Percentiles rank a stretch among this genome's conserved stretches.
These are phyloP conservation scores for Pipistrellus kuhlii DNA, from an alignment of 2,797 vertebrate species.

Conservation along the genomic window DNA sequence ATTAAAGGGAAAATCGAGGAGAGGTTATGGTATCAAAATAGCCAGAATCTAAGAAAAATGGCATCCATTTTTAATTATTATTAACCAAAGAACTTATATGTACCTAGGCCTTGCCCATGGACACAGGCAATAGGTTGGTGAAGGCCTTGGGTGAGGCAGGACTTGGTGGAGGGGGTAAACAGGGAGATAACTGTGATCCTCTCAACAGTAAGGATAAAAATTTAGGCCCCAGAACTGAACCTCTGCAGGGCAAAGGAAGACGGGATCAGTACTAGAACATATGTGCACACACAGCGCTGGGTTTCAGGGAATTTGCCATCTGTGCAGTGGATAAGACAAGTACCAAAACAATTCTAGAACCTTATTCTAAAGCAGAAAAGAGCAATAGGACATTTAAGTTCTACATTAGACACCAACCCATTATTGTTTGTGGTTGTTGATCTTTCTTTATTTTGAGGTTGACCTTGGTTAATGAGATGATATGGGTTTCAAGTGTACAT, in stretches of 20 bases:
- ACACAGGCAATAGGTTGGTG: too few species aligned
- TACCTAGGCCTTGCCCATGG: too few species aligned
- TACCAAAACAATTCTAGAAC: not conserved
- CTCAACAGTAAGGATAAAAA: too few species aligned
- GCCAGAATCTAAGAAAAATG: not conserved
- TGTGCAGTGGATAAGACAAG: not conserved
- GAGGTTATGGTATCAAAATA: not conserved
- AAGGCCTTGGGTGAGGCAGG: too few species aligned
- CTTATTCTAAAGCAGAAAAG: not conserved
- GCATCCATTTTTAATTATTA: not conserved
- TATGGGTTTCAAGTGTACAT: not conserved
- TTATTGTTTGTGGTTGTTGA: not conserved
- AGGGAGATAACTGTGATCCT: too few species aligned
- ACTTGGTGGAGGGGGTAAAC: too few species aligned
- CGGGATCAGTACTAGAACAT: not conserved
- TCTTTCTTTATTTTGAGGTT: not conserved
- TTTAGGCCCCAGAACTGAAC: not conserved
- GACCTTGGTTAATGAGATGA: not conserved
- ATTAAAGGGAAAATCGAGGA: not conserved
- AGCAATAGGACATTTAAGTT: not conserved
- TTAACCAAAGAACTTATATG: too few species aligned
- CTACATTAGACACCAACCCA: not conserved
- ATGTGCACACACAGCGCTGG: rapidly evolving
- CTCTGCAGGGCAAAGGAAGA: not conserved
- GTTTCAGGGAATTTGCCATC: not conserved